Conservation (phyloP, 2,888 invertebrate species). For the Andricus curvator region DNA sequence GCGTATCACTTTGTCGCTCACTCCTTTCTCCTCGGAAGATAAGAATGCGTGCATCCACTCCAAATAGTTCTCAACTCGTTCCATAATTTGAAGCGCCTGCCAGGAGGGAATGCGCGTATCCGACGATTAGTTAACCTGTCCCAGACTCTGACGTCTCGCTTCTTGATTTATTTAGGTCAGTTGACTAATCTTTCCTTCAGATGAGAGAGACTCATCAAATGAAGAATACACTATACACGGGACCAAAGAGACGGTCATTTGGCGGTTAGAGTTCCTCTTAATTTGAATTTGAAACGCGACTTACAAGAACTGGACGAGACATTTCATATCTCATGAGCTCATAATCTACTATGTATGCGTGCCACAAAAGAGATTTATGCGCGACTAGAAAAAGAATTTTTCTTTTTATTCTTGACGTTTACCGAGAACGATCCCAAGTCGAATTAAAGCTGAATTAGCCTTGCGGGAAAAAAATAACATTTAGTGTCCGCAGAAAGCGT, state of each 20-base stretch:
- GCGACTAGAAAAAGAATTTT: slow-evolving; percentile 51
- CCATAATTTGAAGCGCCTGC: slow-evolving; percentile 62
- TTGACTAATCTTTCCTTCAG: slow-evolving; percentile 68
- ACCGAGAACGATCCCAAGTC: background rate
- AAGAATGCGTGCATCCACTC: slow-evolving; percentile 36
- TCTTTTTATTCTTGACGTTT: slow-evolving; percentile 49
- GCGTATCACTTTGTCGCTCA: slow-evolving; percentile 21
- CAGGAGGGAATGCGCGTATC: slow-evolving; percentile 59
- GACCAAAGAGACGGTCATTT: slow-evolving; percentile 54
- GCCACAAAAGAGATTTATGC: slow-evolving; percentile 27
- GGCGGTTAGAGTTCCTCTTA: slow-evolving; percentile 50
- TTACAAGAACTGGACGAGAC: slow-evolving; percentile 23
- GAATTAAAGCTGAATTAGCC: slow-evolving; percentile 21
- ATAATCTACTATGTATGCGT: slow-evolving; percentile 30
- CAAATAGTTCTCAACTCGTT: slow-evolving; percentile 45
- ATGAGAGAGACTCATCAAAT: slow-evolving; percentile 43
- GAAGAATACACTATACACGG: slow-evolving; percentile 51
- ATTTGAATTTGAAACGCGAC: slow-evolving; percentile 48
- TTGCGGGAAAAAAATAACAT: slow-evolving; percentile 26
- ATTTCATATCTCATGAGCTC: slow-evolving; percentile 36
- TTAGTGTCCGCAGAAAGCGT: background rate
- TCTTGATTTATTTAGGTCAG: slow-evolving; percentile 70
- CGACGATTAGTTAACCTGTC: slow-evolving; percentile 58
- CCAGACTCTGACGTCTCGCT: slow-evolving; percentile 56
- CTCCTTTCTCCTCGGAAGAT: slow-evolving; percentile 28